Evolutionary conservation across 2,888 invertebrate species (phyloP).

Genomic region (Hesperia comma): DNA sequence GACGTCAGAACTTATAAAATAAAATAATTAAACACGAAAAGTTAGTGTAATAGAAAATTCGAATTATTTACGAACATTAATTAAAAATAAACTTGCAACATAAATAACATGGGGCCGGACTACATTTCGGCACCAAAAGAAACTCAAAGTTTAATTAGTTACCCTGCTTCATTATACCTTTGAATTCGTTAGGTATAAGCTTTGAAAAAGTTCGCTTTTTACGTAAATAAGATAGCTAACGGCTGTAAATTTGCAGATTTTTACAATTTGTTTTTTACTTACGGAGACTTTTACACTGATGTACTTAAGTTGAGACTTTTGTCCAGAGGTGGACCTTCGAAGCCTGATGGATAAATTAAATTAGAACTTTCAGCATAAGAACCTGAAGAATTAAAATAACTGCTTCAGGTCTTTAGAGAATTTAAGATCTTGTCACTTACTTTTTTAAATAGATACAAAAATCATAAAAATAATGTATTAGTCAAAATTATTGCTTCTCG

Average conservation of each 20-base stretch:
- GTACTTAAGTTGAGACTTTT: too few species aligned
- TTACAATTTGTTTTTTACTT: neutral
- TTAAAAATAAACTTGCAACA: conserved; percentile 38
- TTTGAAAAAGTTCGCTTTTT: conserved; percentile 35
- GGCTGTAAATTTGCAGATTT: conserved; percentile 1
- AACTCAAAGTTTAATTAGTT: conserved; percentile 38
- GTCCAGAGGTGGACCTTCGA: too few species aligned
- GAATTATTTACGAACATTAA: conserved; percentile 36
- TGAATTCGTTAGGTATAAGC: conserved; percentile 33
- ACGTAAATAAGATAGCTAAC: conserved; percentile 25
- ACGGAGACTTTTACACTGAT: neutral
- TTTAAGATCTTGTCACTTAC: too few species aligned
- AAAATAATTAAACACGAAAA: conserved; percentile 3
- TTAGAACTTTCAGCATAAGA: too few species aligned
- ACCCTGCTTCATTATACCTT: conserved; percentile 35
- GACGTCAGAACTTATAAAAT: neutral
- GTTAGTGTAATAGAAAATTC: conserved; percentile 27
- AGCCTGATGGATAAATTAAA: too few species aligned
- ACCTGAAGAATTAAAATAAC: too few species aligned
- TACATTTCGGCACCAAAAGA: conserved; percentile 36
- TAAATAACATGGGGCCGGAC: conserved; percentile 35
- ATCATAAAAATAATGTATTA: too few species aligned
- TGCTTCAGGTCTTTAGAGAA: too few species aligned
- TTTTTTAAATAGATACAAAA: too few species aligned
- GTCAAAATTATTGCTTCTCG: too few species aligned